Evolutionary conservation across 2,888 invertebrate genomes (phyloP).

Genomic region (Sphaerophoria rueppellii): DNA sequence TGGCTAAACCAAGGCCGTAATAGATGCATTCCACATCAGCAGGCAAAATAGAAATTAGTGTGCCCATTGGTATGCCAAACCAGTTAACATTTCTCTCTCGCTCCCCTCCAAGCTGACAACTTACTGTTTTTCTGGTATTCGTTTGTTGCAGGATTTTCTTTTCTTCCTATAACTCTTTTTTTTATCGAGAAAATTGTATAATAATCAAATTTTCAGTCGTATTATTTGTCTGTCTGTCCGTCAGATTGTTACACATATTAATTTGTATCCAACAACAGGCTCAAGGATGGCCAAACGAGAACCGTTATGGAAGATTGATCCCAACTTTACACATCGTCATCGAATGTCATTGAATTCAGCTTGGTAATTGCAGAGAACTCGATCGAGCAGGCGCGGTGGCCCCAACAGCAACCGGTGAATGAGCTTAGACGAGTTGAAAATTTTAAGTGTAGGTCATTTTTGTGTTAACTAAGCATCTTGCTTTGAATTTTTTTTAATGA

Average conservation of each 20-base stretch:
- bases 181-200: slow-evolving; percentile 61
- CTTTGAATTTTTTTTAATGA: slow-evolving; percentile 22
- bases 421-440: not conserved
- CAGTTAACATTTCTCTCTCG: slow-evolving; percentile 42
- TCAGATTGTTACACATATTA: slow-evolving; percentile 35
- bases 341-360: slow-evolving; percentile 17
- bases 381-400: no score
- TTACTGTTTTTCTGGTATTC: slow-evolving; percentile 39
- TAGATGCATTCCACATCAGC: slow-evolving; percentile 47
- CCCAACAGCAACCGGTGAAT: not conserved
- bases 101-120: slow-evolving; percentile 44
- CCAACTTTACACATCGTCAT: slow-evolving; percentile 17
- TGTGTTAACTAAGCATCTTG: not conserved
- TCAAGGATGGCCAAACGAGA: slow-evolving; percentile 6
- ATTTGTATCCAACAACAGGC: not conserved
- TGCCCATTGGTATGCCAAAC: slow-evolving; percentile 60
- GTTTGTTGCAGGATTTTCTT: not conserved
- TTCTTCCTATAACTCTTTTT: not conserved
- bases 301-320: slow-evolving; percentile 42
- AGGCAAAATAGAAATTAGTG: slow-evolving; percentile 69
- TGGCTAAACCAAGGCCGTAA: slow-evolving; percentile 10
- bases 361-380: not conserved
- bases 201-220: slow-evolving; percentile 60
- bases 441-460: not conserved
- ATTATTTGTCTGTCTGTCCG: slow-evolving; percentile 38